Percentiles rank a stretch among this genome's conserved stretches.
These are phyloP conservation scores for Scomber scombrus DNA, from an alignment of 2,113 vertebrate species.

Conservation along the genomic window DNA sequence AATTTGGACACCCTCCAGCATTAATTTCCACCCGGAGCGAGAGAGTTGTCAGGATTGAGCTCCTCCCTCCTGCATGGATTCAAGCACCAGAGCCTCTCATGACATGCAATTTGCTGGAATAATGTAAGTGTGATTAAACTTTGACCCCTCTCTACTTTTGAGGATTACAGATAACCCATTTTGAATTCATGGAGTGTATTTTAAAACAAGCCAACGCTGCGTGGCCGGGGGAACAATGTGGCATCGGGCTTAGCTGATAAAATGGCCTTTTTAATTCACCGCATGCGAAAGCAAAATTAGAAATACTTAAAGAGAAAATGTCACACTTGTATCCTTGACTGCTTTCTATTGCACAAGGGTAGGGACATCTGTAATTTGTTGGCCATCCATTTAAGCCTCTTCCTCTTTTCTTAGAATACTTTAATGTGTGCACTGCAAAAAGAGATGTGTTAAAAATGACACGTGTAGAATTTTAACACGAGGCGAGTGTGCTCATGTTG, in stretches of 20 bases:
- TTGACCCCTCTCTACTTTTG: slow-evolving; percentile 14
- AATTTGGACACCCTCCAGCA: background rate
- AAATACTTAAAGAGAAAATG: slow-evolving; percentile 17
- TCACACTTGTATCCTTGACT: background rate
- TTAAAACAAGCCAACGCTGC: background rate
- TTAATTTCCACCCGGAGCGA: slow-evolving; percentile 6
- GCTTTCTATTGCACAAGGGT: background rate
- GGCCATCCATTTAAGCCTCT: background rate
- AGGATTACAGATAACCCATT: slow-evolving; percentile 36
- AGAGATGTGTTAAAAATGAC: too few species aligned
- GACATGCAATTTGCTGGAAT: slow-evolving; percentile 43
- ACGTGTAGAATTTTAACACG: too few species aligned
- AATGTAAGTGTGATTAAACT: slow-evolving; percentile 41
- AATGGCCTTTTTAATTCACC: background rate
- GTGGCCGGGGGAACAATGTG: background rate
- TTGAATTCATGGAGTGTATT: slow-evolving; percentile 11
- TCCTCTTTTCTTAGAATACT: background rate
- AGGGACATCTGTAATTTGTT: slow-evolving; percentile 23
- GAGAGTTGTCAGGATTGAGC: slow-evolving; percentile 5
- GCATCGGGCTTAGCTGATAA: background rate
- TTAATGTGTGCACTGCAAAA: background rate
- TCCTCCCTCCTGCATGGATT: background rate
- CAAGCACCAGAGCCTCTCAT: background rate
- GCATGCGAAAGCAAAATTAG: background rate
- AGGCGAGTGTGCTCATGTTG: too few species aligned